phyloP scores from a whole-genome alignment of 2,797 vertebrate species.

The Emys orbicularis region DNA sequence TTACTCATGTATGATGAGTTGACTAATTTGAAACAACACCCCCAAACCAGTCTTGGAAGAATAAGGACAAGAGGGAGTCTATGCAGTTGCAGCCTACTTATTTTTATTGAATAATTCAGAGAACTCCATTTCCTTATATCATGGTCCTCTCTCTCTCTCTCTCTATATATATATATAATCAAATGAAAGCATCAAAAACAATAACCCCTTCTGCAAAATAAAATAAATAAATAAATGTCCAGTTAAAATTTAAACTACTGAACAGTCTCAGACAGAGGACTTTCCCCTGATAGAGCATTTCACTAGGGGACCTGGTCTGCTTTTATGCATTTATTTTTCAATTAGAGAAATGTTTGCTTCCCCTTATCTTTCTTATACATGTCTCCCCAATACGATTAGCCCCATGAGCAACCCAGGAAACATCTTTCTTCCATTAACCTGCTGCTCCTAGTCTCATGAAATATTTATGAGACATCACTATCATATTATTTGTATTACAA shows the following conservation, averaged over 20 bases:
- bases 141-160: not conserved
- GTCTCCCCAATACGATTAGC: not conserved
- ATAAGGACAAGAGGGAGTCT: rapidly evolving
- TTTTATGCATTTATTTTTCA: not conserved
- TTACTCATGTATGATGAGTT: too few species aligned
- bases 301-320: not conserved
- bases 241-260: not conserved
- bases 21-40: rapidly evolving
- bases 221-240: not conserved
- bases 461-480: not conserved
- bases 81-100: rapidly evolving
- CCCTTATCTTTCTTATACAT: not conserved
- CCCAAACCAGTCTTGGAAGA: not conserved
- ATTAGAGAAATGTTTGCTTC: not conserved
- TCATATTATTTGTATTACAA: not conserved
- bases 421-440: not conserved
- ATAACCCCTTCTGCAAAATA: rapidly evolving
- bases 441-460: not conserved
- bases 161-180: not conserved
- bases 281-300: not conserved
- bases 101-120: not conserved
- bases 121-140: not conserved
- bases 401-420: not conserved
- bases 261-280: not conserved
- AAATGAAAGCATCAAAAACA: not conserved